phyloP scores from a whole-genome alignment of 2,797 vertebrate genomes.

The Galagoides demidoff region DNA sequence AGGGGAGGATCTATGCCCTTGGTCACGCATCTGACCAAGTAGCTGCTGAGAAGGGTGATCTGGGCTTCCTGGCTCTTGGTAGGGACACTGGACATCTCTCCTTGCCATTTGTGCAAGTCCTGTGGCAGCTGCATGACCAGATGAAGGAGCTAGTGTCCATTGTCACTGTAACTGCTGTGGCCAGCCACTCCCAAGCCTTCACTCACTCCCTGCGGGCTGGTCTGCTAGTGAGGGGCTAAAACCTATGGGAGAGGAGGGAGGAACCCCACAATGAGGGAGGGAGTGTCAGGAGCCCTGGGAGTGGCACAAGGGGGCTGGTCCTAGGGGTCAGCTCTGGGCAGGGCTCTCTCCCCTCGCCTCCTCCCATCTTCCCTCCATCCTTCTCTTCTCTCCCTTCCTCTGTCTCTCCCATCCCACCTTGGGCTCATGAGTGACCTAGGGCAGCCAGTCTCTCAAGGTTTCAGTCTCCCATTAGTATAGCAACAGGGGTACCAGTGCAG shows the following conservation, averaged over 20 bases:
- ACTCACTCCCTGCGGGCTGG: neutral
- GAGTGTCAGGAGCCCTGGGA: neutral
- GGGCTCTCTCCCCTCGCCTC: neutral
- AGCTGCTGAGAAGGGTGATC: neutral
- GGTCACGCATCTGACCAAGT: neutral
- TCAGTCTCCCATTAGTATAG: neutral
- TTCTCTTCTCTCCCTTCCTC: neutral
- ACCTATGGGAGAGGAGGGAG: neutral
- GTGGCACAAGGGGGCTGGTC: neutral
- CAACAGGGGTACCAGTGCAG: no score
- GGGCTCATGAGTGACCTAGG: neutral
- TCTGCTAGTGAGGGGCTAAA: fast-evolving
- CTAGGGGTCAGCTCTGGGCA: neutral
- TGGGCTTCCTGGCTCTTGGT: neutral
- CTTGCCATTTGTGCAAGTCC: neutral
- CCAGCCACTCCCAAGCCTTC: neutral
- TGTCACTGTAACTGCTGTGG: neutral
- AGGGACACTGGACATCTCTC: neutral
- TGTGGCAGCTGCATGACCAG: neutral
- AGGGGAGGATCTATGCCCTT: no score
- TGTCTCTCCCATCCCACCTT: neutral
- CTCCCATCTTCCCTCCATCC: no score
- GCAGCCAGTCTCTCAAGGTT: neutral
- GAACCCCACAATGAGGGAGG: neutral
- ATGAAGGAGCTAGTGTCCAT: neutral